phyloP scores from a whole-genome alignment of 2,113 vertebrate species.

The Atractosteus spatula region DNA sequence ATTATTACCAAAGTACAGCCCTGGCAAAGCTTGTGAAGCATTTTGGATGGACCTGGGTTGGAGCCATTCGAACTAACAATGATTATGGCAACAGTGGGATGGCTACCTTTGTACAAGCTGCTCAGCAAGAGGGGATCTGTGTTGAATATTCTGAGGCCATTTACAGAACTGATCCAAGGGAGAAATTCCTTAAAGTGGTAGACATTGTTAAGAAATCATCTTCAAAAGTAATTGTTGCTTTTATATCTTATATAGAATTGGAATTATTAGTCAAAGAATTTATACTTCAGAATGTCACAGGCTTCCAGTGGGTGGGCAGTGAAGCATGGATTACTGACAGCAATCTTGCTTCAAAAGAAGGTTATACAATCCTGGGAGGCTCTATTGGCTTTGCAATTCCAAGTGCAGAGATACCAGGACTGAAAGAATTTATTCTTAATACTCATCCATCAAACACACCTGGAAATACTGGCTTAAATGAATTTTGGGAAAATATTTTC shows the following conservation, averaged over 20 bases:
- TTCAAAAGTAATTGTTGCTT: conserved; percentile 63
- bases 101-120: conserved; percentile 59
- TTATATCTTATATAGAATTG: conserved; percentile 60
- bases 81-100: conserved; percentile 71
- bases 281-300: conserved; percentile 59
- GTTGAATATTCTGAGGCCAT: conserved; percentile 66
- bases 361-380: conserved; percentile 50
- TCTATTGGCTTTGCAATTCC: conserved; percentile 63
- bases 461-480: conserved; percentile 47
- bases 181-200: conserved; percentile 50
- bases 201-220: conserved; percentile 49
- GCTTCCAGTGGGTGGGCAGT: conserved; percentile 67
- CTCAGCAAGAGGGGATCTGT: conserved; percentile 56
- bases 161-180: conserved; percentile 50
- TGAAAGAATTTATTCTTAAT: conserved; percentile 57
- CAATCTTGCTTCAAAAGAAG: conserved; percentile 43
- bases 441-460: conserved; percentile 52
- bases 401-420: conserved; percentile 52
- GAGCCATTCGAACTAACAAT: conserved; percentile 64
- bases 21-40: conserved; percentile 63
- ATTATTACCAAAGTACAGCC: conserved; percentile 66
- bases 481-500: conserved; percentile 69
- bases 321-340: conserved; percentile 68
- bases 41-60: conserved; percentile 71
- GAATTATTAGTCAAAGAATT: conserved; percentile 58